Conservation (phyloP, 2,888 invertebrate genomes). For the Stictocephala bisonia region DNA sequence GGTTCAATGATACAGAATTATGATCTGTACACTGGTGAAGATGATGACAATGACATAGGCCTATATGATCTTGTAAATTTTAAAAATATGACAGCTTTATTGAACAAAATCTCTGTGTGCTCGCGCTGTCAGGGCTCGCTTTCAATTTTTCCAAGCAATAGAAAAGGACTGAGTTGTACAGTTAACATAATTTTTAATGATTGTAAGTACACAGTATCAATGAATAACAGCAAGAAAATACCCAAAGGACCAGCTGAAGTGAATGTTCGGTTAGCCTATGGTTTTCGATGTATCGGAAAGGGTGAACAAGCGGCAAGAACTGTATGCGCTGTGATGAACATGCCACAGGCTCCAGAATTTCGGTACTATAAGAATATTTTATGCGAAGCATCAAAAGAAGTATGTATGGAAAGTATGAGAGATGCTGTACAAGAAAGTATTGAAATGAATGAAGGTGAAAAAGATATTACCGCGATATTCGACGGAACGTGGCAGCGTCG, state of each 20-base stretch:
- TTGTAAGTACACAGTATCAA: not conserved
- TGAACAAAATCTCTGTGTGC: constrained; percentile 26
- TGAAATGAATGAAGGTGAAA: not conserved
- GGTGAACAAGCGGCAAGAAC: constrained; percentile 18
- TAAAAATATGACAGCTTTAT: not conserved
- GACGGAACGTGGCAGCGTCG: not conserved
- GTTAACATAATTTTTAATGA: constrained; percentile 11
- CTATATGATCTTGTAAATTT: too few species aligned
- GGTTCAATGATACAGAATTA: constrained; percentile 3
- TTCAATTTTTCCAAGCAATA: constrained; percentile 4
- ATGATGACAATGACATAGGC: not conserved
- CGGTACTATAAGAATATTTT: not conserved
- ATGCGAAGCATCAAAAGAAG: constrained; percentile 11
- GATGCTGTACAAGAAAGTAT: not conserved
- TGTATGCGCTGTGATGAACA: not conserved
- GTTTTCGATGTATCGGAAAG: constrained; percentile 8
- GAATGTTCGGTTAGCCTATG: constrained; percentile 5
- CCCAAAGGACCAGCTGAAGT: not conserved
- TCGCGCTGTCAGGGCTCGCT: constrained; percentile 27
- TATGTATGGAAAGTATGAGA: constrained; percentile 22
- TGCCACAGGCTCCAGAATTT: not conserved
- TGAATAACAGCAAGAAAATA: constrained; percentile 11
- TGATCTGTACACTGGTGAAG: constrained; percentile 8
- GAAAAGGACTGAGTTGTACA: constrained; percentile 19
- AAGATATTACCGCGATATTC: constrained; percentile 8